These are phyloP conservation scores for Callimico goeldii DNA, from an alignment of 2,797 vertebrate species.

Conservation along the genomic window DNA sequence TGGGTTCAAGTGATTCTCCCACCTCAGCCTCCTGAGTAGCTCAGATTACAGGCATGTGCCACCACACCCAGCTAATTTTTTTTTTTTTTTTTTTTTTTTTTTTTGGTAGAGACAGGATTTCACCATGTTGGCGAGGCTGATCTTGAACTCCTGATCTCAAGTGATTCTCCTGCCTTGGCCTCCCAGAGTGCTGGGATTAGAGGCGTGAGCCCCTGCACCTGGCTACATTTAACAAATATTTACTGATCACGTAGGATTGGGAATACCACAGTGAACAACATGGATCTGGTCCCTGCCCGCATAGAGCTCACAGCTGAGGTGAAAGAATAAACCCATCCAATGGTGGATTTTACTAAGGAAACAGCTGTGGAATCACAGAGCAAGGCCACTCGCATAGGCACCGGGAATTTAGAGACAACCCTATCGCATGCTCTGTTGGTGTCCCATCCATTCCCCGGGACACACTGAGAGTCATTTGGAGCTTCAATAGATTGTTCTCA, in stretches of 20 bases:
- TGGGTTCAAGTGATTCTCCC: neutral
- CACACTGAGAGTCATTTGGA: neutral
- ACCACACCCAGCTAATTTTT: fast-evolving
- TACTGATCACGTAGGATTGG: neutral
- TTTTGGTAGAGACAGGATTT: neutral
- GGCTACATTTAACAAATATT: neutral
- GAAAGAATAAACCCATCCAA: neutral
- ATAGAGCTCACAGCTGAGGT: neutral
- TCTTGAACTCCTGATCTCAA: neutral
- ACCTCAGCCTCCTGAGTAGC: neutral
- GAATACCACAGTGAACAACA: neutral
- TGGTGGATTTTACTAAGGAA: neutral
- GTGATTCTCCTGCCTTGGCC: neutral
- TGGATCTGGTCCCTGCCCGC: neutral
- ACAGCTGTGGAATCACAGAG: neutral
- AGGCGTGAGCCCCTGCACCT: neutral
- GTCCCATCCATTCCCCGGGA: neutral
- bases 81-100: neutral
- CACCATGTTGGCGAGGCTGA: neutral
- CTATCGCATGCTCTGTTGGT: neutral
- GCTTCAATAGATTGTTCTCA: neutral
- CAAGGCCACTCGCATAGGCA: neutral
- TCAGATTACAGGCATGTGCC: neutral
- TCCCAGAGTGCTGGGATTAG: neutral
- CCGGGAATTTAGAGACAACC: neutral